Percentiles rank a stretch among this genome's conserved stretches.
These are phyloP conservation scores for Ligdia adustata DNA, from an alignment of 2,888 invertebrate genomes.

Conservation along the genomic window DNA sequence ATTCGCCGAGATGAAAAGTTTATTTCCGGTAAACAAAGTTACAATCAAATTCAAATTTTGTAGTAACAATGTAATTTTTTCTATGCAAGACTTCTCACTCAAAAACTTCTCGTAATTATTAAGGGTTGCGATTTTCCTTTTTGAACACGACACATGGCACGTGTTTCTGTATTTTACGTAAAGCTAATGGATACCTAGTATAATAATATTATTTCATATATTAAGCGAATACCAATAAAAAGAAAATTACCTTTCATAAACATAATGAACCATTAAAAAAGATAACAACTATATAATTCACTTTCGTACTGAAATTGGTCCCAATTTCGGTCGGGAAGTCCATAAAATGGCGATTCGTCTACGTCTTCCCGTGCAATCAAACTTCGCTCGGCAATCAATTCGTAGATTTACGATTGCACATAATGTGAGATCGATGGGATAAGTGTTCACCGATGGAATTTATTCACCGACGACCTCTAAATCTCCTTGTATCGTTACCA, in stretches of 20 bases:
- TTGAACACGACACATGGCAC: too few relatives aligned
- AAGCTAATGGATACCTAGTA: too few relatives aligned
- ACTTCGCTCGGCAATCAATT: conserved; percentile 51
- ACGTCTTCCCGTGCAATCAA: conserved; percentile 46
- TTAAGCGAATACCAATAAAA: too few relatives aligned
- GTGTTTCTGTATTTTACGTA: too few relatives aligned
- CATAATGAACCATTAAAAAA: conserved; percentile 3
- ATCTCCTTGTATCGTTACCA: conserved; percentile 36
- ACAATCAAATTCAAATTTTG: too few relatives aligned
- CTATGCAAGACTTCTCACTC: too few relatives aligned
- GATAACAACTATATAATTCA: conserved; percentile 7
- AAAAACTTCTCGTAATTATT: too few relatives aligned
- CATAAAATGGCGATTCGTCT: conserved; percentile 32
- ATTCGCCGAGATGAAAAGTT: too few relatives aligned
- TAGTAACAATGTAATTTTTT: too few relatives aligned
- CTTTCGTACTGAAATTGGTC: conserved; percentile 25
- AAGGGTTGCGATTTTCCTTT: too few relatives aligned
- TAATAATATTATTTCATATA: too few relatives aligned
- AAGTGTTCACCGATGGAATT: conserved; percentile 43
- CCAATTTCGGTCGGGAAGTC: conserved; percentile 30
- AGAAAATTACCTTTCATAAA: neutral
- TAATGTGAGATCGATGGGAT: conserved; percentile 45
- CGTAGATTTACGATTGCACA: conserved; percentile 54
- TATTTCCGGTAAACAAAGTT: too few relatives aligned
- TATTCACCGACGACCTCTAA: conserved; percentile 34